Evolutionary conservation across 2,797 vertebrate genomes (phyloP).

Genomic region (Rhinatrema bivittatum): DNA sequence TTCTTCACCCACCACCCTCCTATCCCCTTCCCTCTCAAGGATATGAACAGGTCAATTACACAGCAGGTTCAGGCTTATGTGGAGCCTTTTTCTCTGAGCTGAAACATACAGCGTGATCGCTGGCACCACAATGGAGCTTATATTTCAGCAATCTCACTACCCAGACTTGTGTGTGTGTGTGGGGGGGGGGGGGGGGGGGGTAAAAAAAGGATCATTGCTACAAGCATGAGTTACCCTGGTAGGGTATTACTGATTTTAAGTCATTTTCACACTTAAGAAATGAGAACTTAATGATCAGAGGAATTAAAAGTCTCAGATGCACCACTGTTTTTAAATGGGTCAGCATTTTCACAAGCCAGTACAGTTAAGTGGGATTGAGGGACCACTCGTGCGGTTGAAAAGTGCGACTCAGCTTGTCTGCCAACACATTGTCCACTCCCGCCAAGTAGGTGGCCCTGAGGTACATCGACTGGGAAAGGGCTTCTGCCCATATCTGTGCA

Average conservation of each 20-base stretch:
- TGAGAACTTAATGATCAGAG: slow-evolving; percentile 46
- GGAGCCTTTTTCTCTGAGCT: slow-evolving; percentile 10
- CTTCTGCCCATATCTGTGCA: too few relatives aligned
- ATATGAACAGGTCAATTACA: slow-evolving; percentile 20
- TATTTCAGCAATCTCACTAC: slow-evolving; percentile 24
- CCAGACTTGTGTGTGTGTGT: too few relatives aligned
- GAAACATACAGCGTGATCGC: slow-evolving; percentile 20
- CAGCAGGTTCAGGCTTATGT: slow-evolving; percentile 7
- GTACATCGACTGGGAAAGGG: too few relatives aligned
- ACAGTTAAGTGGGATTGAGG: too few relatives aligned
- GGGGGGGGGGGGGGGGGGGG: too few relatives aligned
- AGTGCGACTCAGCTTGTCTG: too few relatives aligned
- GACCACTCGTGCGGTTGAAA: too few relatives aligned
- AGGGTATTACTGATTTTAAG: slow-evolving; percentile 39
- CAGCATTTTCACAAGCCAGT: slow-evolving; percentile 14
- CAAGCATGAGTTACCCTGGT: slow-evolving; percentile 31
- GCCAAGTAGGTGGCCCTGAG: too few relatives aligned
- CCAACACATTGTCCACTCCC: too few relatives aligned
- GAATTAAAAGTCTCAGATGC: slow-evolving; percentile 45
- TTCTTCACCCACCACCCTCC: too few relatives aligned
- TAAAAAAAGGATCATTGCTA: slow-evolving; percentile 9
- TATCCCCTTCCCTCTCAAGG: too few relatives aligned
- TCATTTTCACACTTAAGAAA: slow-evolving; percentile 47
- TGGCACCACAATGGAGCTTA: slow-evolving; percentile 19
- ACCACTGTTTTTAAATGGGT: slow-evolving; percentile 26